A percentile compares a stretch with the other conserved stretches of the same genome.
These are phyloP conservation scores for Himalopsyche tibetana DNA, from an alignment of 2,888 invertebrate genomes.

Conservation along the genomic window DNA sequence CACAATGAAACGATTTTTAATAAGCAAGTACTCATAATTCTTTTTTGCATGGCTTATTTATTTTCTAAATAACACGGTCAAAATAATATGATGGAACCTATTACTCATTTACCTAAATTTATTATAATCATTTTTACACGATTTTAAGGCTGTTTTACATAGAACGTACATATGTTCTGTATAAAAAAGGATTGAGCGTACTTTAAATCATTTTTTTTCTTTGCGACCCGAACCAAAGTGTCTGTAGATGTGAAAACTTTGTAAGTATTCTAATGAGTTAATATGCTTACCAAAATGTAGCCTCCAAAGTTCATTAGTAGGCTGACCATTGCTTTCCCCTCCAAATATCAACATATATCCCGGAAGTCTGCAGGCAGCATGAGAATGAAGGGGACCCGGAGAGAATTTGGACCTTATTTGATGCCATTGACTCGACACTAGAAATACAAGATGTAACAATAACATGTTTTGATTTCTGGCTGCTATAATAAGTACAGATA, in stretches of 20 bases:
- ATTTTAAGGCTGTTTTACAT: too few species aligned
- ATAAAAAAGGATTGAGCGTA: too few species aligned
- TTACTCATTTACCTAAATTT: too few species aligned
- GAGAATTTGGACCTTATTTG: constrained; percentile 79
- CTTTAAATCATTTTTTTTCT: too few species aligned
- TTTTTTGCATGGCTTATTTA: too few species aligned
- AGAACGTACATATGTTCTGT: too few species aligned
- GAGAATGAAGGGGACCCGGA: constrained; percentile 86
- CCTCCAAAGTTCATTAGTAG: constrained; percentile 88
- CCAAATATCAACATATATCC: constrained; percentile 88
- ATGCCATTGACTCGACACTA: constrained; percentile 81
- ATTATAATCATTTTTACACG: too few species aligned
- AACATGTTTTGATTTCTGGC: constrained; percentile 54
- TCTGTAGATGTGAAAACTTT: neutral
- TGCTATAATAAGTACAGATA: neutral
- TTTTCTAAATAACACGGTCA: too few species aligned
- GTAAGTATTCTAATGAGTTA: neutral
- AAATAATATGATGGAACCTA: too few species aligned
- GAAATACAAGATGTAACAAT: constrained; percentile 62
- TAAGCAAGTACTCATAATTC: too few species aligned
- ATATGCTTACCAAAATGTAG: constrained; percentile 84
- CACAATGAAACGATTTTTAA: too few species aligned
- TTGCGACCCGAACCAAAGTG: too few species aligned
- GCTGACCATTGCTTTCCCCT: constrained; percentile 84
- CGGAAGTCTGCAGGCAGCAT: constrained; percentile 86